Percentiles rank a stretch among this genome's conserved stretches.
These are phyloP conservation scores for Cryptophagus acutangulus DNA, from an alignment of 2,888 invertebrate genomes.

Conservation along the genomic window DNA sequence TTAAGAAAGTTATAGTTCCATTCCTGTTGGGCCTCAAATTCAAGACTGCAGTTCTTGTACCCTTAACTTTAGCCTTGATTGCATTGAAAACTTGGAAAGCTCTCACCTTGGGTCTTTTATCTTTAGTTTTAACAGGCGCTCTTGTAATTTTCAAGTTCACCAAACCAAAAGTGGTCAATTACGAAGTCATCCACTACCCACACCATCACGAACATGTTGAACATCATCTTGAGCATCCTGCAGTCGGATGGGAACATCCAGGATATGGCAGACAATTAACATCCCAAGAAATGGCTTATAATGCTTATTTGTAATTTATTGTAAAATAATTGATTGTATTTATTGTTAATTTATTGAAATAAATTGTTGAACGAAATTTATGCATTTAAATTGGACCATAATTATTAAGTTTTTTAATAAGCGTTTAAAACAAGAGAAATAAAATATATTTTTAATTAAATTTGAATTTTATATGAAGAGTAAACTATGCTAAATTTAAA, in stretches of 20 bases:
- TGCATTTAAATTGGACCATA: too few relatives aligned
- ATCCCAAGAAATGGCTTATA: slow-evolving; percentile 58
- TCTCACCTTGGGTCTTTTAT: slow-evolving; percentile 75
- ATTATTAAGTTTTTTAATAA: too few relatives aligned
- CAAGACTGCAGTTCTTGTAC: slow-evolving; percentile 79
- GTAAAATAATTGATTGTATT: slow-evolving; percentile 19
- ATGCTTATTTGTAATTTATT: slow-evolving; percentile 37
- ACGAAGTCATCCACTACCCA: slow-evolving; percentile 81
- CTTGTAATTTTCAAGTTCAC: slow-evolving; percentile 83
- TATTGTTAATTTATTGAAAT: slow-evolving; percentile 25
- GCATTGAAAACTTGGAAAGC: slow-evolving; percentile 89
- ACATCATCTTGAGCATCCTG: slow-evolving; percentile 43
- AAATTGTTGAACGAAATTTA: too few relatives aligned
- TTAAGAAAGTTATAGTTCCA: slow-evolving; percentile 79
- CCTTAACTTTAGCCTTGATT: slow-evolving; percentile 73
- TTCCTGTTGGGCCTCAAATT: slow-evolving; percentile 82
- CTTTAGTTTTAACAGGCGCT: slow-evolving; percentile 78
- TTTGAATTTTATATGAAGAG: too few relatives aligned
- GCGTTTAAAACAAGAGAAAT: too few relatives aligned
- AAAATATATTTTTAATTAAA: too few relatives aligned
- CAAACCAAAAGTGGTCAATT: slow-evolving; percentile 80
- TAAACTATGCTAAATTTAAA: too few relatives aligned
- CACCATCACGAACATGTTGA: slow-evolving; percentile 42
- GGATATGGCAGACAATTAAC: slow-evolving; percentile 59
- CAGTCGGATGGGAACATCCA: slow-evolving; percentile 49